Base-by-base conservation (phyloP, 2,888 invertebrate species). In the Frankliniella intonsa region DNA sequence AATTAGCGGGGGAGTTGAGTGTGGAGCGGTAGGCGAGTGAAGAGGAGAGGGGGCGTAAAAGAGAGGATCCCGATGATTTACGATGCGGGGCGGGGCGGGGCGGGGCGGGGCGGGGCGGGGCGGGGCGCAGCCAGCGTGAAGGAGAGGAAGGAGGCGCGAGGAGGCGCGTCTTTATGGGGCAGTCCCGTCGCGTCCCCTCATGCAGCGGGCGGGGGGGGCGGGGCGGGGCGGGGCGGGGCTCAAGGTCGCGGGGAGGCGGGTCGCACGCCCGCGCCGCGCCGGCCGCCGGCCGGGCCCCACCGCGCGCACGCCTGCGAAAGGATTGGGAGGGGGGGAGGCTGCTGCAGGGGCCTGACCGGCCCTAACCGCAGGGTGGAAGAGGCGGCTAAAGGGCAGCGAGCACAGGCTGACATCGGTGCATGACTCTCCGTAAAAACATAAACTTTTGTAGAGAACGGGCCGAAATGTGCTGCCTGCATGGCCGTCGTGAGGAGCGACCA, bases 141-240 rank as follows among this genome's bases (percentile, higher is more conserved):
- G 81, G 49, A 81, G 81, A 81, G 65, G 81, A 62, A 65, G 65
- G 22, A 62, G 81, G 65, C 14, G 19, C 22, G 65, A 5, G 25
- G 55, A 55, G 17, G 62, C 22, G 12, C 69, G 25, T 11, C 25
- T 76, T 76, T 76, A 25, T 76, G 69, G 69, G 69, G 69, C 69
- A 76, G 69, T 76, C 10, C 22, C 22, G n/a, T 10, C 12, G 12
- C 38, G 38, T 5, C 38, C 38, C 38, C 2, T 2, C 38, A 5
- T 38, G 38, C 38, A 38, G 38, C 38, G 5, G 38, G 38, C 5
- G 5, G 38, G 38, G 38, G 5, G 38, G 38, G 2, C 38, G 38
- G 3, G 38, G 38, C 3, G 38, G 5, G 38, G 38, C 38, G 38
- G 38, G 38, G n/a, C n/a, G 5, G 38, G 38, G 38, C 38, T 38